A percentile compares a stretch with the other conserved stretches of the same genome.
phyloP scores from a whole-genome alignment of 2,113 vertebrate species.

The Salvator merianae region DNA sequence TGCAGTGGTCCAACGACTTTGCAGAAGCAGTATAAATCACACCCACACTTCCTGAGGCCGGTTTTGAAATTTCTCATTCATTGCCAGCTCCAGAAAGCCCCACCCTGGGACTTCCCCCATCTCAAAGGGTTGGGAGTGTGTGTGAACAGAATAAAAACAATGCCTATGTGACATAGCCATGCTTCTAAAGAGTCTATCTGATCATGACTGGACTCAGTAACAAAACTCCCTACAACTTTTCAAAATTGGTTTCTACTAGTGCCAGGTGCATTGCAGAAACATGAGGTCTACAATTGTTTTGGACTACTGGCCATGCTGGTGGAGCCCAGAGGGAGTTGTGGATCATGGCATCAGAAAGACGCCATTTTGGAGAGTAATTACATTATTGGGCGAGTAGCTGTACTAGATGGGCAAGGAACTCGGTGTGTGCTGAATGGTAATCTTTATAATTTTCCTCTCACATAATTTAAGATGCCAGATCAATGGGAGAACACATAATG shows the following conservation, averaged over 20 bases:
- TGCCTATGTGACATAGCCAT: background rate
- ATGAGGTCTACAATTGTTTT: too few species aligned
- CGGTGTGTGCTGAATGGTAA: background rate
- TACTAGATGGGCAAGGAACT: background rate
- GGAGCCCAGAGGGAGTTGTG: too few species aligned
- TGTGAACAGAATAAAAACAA: too few species aligned
- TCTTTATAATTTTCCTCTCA: background rate
- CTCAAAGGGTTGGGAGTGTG: background rate
- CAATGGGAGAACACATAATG: too few species aligned
- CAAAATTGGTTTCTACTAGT: too few species aligned
- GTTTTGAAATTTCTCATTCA: slow-evolving; percentile 5
- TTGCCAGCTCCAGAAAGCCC: background rate
- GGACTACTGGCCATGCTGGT: background rate
- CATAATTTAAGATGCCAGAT: background rate
- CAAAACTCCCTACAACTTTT: background rate
- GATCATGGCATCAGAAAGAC: too few species aligned
- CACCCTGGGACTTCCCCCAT: slow-evolving; percentile 10
- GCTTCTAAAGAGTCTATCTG: background rate
- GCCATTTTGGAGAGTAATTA: background rate
- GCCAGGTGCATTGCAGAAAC: too few species aligned
- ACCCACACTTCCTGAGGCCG: slow-evolving; percentile 8
- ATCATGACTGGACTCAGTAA: too few species aligned
- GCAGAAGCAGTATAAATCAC: background rate
- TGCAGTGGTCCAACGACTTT: background rate
- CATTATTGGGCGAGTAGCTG: background rate